Conservation (phyloP, 37 sponge, comb jelly and placozoan genomes). For the Mnemiopsis leidyi region DNA sequence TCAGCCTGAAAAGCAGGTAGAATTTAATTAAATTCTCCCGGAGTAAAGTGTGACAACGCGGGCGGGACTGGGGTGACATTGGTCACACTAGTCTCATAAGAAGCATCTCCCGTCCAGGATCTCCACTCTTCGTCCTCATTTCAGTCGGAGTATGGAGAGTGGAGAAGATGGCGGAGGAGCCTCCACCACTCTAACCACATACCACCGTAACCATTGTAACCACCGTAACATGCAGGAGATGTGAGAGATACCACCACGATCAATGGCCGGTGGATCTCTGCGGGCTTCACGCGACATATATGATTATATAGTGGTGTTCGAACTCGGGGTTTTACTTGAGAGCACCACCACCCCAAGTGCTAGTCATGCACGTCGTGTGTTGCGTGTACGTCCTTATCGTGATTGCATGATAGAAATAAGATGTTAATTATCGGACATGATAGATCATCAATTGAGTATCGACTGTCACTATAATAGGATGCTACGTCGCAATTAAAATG, state of each 20-base stretch:
- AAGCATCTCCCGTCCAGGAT: neutral
- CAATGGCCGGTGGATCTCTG: too few relatives aligned
- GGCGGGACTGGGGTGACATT: neutral
- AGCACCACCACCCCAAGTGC: too few relatives aligned
- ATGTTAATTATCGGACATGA: too few relatives aligned
- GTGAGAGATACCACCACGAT: neutral
- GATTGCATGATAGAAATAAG: too few relatives aligned
- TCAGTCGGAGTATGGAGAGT: too few relatives aligned
- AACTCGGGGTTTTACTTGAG: too few relatives aligned
- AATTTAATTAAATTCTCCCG: neutral
- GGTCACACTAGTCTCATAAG: neutral
- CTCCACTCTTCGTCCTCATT: neutral
- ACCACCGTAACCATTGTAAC: neutral
- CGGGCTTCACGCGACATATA: neutral
- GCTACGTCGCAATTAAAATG: too few relatives aligned
- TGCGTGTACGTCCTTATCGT: too few relatives aligned
- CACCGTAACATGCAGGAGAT: neutral
- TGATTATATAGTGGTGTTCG: too few relatives aligned
- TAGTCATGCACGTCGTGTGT: too few relatives aligned
- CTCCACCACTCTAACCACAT: neutral
- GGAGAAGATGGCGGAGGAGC: neutral
- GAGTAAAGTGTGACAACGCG: neutral
- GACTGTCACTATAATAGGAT: too few relatives aligned
- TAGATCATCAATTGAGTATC: too few relatives aligned
- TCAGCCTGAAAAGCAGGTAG: neutral